phyloP scores from a whole-genome alignment of 2,888 invertebrate species.

The Cerastis rubricosa region DNA sequence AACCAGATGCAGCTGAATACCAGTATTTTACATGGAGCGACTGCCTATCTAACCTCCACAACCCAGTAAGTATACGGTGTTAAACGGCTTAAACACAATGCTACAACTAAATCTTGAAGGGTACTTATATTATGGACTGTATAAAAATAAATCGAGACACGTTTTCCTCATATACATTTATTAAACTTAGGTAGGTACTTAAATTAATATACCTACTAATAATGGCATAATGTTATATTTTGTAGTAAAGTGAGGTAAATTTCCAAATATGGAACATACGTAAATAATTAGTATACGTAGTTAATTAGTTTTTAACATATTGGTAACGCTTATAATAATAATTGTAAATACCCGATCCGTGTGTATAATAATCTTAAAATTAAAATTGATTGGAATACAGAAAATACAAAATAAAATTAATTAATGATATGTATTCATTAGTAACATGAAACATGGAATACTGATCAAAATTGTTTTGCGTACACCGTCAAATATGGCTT shows the following conservation, averaged over 20 bases:
- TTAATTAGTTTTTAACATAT: not conserved
- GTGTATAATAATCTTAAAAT: not conserved
- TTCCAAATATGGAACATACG: not conserved
- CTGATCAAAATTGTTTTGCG: conserved; percentile 5
- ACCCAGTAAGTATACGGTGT: no score
- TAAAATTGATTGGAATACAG: not conserved
- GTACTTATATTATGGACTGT: no score
- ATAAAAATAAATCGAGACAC: not conserved
- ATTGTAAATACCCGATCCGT: not conserved
- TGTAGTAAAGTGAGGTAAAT: not conserved
- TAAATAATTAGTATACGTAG: no score
- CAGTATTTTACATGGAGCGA: no score
- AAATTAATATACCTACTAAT: not conserved
- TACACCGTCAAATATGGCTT: not conserved
- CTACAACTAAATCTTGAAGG: not conserved
- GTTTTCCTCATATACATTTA: not conserved
- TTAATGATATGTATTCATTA: not conserved
- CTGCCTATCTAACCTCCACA: no score
- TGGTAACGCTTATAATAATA: not conserved
- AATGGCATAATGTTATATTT: not conserved
- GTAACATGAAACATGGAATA: conserved; percentile 11
- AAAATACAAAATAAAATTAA: no score
- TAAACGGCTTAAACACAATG: no score
- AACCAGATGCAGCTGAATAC: no score
- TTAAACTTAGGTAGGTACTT: not conserved